phyloP scores from a whole-genome alignment of 2,888 invertebrate genomes.

The Sinodicranocentrus sp. region DNA sequence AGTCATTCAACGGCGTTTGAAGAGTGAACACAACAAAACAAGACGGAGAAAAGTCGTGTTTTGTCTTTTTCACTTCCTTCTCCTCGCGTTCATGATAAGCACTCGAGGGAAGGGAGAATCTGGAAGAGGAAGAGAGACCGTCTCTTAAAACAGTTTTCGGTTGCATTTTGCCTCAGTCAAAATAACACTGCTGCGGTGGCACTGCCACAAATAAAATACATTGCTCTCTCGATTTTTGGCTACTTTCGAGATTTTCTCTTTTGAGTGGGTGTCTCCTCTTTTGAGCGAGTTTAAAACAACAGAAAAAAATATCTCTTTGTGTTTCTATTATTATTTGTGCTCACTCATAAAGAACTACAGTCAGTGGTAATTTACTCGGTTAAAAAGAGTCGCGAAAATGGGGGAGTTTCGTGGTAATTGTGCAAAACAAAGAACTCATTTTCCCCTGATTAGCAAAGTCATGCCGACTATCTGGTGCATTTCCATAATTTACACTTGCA shows the following conservation, averaged over 20 bases:
- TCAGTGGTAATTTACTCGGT: background rate
- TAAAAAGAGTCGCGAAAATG: conserved; percentile 1
- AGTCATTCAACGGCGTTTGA: conserved; percentile 74
- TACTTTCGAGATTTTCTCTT: conserved; percentile 1
- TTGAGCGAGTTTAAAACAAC: background rate
- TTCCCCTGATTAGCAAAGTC: background rate
- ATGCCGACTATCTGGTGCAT: conserved; percentile 16
- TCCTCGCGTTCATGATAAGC: conserved; percentile 20
- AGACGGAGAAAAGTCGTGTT: conserved; percentile 40
- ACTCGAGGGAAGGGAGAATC: conserved; percentile 13
- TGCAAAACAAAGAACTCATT: conserved; percentile 17
- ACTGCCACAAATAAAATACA: background rate
- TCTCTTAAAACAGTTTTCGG: background rate
- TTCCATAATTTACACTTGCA: background rate
- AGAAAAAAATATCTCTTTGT: background rate
- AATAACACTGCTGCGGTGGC: conserved; percentile 19
- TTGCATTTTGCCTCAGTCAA: conserved; percentile 28
- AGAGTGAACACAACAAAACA: conserved; percentile 69
- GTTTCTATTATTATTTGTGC: background rate
- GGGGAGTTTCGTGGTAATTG: background rate
- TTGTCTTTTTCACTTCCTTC: conserved; percentile 56
- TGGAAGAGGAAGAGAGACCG: background rate
- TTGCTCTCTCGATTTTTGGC: background rate
- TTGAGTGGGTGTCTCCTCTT: conserved; percentile 3
- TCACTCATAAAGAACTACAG: background rate